A percentile compares a stretch with the other conserved stretches of the same genome.
Conservation (phyloP, 2,797 vertebrate species). For the Eleutherodactylus coqui region DNA sequence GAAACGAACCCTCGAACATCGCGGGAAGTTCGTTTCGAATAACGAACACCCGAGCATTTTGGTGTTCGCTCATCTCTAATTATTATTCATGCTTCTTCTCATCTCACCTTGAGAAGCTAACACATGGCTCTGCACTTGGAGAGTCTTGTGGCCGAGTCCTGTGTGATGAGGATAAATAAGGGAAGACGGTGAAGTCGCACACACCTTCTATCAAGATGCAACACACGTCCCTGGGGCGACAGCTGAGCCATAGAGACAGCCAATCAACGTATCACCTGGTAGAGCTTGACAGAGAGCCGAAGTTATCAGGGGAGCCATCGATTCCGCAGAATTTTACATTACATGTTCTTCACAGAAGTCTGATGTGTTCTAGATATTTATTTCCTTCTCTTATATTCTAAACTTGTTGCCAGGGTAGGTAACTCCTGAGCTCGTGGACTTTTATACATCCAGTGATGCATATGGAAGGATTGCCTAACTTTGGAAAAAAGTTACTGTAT, state of each 20-base stretch:
- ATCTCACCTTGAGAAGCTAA: neutral
- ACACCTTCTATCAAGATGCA: neutral
- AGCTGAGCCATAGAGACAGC: neutral
- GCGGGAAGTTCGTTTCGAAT: too few relatives aligned
- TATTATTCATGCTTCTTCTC: slow-evolving; percentile 6
- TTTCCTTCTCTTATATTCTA: neutral
- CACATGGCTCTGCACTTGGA: too few relatives aligned
- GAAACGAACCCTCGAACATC: too few relatives aligned
- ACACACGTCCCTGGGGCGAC: neutral
- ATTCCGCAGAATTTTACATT: neutral
- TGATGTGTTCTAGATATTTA: neutral
- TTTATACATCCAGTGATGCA: too few relatives aligned
- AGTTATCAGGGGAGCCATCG: neutral
- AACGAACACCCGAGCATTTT: too few relatives aligned
- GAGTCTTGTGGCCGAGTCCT: neutral
- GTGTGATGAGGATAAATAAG: neutral
- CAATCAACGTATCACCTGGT: neutral
- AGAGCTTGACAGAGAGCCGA: neutral
- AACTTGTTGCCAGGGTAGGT: too few relatives aligned
- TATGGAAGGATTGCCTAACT: too few relatives aligned
- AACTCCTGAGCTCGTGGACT: too few relatives aligned
- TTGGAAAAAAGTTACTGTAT: too few relatives aligned
- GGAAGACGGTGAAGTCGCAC: neutral
- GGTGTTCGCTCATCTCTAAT: too few relatives aligned
- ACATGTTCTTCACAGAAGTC: neutral